A percentile compares a stretch with the other conserved stretches of the same genome.
These are phyloP conservation scores for Pangasianodon hypophthalmus DNA, from an alignment of 2,113 vertebrate species.

Conservation along the genomic window DNA sequence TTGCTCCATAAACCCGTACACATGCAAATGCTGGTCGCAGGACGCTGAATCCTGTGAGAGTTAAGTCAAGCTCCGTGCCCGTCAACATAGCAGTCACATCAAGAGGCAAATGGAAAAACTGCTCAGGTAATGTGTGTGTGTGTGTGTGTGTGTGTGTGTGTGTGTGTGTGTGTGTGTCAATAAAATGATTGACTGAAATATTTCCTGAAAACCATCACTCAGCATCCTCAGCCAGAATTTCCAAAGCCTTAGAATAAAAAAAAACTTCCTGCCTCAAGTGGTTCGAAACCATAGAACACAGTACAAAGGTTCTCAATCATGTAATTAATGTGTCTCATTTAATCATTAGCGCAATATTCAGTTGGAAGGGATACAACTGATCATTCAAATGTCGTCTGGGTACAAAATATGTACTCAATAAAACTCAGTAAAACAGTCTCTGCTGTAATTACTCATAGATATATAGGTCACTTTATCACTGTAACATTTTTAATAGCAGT, in stretches of 20 bases:
- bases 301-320: not conserved
- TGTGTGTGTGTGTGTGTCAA: too few species aligned
- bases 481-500: too few species aligned
- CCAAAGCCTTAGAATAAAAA: not conserved
- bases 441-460: not conserved
- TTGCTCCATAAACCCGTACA: not conserved
- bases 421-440: not conserved
- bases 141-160: too few species aligned
- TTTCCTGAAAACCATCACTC: not conserved
- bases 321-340: not conserved
- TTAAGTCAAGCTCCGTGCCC: not conserved
- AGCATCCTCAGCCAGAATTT: not conserved
- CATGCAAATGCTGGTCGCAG: not conserved
- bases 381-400: not conserved
- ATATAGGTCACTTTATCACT: not conserved
- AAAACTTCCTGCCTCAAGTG: not conserved
- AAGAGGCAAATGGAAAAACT: not conserved
- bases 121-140: not conserved
- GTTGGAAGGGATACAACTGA: not conserved
- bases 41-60: slow-evolving; percentile 3
- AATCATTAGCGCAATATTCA: not conserved
- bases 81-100: not conserved
- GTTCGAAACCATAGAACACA: not conserved
- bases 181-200: not conserved
- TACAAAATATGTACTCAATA: not conserved